Base-by-base conservation (phyloP, 1,140 invertebrate species). In the Lysiphlebus fabarum region DNA sequence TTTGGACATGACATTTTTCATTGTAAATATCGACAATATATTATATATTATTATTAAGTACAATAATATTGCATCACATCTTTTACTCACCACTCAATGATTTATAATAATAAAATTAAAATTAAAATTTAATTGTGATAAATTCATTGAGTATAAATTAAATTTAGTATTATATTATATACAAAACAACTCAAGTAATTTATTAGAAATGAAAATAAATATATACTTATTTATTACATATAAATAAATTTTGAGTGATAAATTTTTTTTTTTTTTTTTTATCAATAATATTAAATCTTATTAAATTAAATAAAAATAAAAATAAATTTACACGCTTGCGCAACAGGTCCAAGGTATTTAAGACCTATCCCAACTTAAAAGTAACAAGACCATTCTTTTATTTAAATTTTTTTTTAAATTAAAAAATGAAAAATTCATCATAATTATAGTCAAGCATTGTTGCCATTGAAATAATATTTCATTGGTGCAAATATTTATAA, bases 1-100 rank as follows among this genome's bases (percentile, higher is more conserved):
- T 67, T 58, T 49, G 67, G 70, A 70, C 69, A 73, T 70, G 69
- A 62, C 62, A 61, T 62, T 74, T 67, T 67, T 63, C 61, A 65
- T 75, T 69, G 64, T 58, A 68, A 67, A 58, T 61, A 64, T 40
- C 42, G 49, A 14, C 34, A 33, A 40, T 26, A 4, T 26, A 26
- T 26, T 26, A 4, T 26, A 26, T 26, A 53, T 62, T 65, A 61
- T 66, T 58, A 57, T 49, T 14, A 14, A n/a, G n/a, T n/a, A n/a
- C n/a, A n/a, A n/a, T 4, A 7, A 6, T 45, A 53, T 66, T 67
- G 53, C 66, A 62, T 70, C 64, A 69, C 48, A 40, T 4, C 7
- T 41, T 11, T 7, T 41, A 9, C 40, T 12, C 56, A 44, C 14
- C 12, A 14, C 45, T 48, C 17, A 7, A 45, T 45, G 12, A 45